A percentile compares a stretch with the other conserved stretches of the same genome.
Evolutionary conservation across 2,113 vertebrate genomes (phyloP).

Genomic region (Rhinoptilus africanus): DNA sequence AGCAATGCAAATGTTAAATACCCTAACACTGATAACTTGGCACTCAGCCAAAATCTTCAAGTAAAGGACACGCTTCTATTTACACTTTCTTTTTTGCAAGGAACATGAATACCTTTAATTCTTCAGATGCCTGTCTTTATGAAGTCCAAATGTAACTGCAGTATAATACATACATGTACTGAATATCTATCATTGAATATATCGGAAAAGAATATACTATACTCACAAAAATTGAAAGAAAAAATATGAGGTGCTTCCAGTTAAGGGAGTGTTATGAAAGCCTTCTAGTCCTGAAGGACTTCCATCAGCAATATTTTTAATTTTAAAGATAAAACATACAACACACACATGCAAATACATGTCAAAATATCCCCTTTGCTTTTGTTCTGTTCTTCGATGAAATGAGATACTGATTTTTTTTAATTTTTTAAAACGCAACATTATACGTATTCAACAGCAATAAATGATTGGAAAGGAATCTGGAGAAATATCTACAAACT

Average conservation of each 20-base stretch:
- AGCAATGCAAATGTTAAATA: background rate
- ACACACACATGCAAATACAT: background rate
- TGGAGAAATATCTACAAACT: background rate
- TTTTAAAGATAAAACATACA: background rate
- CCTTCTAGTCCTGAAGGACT: background rate
- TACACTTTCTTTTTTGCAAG: background rate
- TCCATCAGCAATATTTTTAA: background rate
- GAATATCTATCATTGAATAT: background rate
- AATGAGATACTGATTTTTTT: background rate
- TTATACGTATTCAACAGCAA: background rate
- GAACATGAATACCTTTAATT: background rate
- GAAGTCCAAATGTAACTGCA: background rate
- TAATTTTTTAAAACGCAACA: background rate
- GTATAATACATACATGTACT: background rate
- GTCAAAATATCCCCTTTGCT: background rate
- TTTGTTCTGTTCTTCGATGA: background rate
- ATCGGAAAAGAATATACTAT: background rate
- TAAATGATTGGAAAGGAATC: background rate
- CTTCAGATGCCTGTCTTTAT: background rate
- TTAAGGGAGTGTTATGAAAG: background rate
- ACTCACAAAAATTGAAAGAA: background rate
- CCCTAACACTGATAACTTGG: background rate
- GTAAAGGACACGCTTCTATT: background rate
- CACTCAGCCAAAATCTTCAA: background rate
- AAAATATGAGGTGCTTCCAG: background rate